Percentiles rank a stretch among this genome's conserved stretches.
Evolutionary conservation across 2,888 invertebrate species (phyloP).

Genomic region (Chrysolina haemoptera): DNA sequence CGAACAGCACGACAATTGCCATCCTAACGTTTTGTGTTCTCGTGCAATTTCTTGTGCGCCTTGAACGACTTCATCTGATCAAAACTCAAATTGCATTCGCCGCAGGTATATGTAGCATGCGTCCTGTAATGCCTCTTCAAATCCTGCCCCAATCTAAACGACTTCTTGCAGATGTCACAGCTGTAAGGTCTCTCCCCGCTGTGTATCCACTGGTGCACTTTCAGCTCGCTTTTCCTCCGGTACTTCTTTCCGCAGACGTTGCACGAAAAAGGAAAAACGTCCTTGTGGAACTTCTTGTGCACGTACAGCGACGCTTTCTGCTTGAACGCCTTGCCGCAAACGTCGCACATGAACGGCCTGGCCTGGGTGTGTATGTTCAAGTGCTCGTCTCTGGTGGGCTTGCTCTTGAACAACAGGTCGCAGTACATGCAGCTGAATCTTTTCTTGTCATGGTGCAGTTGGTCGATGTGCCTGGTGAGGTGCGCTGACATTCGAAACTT

Average conservation of each 20-base stretch:
- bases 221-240: constrained; percentile 72
- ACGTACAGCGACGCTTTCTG: constrained; percentile 69
- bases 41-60: constrained; percentile 7
- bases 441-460: constrained; percentile 70
- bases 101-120: constrained; percentile 61
- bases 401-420: constrained; percentile 70
- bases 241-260: constrained; percentile 73
- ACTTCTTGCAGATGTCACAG: constrained; percentile 71
- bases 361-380: constrained; percentile 69
- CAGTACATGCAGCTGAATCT: constrained; percentile 72
- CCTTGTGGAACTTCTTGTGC: constrained; percentile 56
- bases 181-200: constrained; percentile 72
- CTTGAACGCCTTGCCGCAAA: constrained; percentile 72
- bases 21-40: not conserved
- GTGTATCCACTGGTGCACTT: constrained; percentile 73
- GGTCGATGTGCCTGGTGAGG: constrained; percentile 72
- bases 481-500: constrained; percentile 71
- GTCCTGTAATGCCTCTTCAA: constrained; percentile 67
- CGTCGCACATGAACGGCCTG: constrained; percentile 72
- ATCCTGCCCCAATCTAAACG: constrained; percentile 70
- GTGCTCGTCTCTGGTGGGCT: constrained; percentile 72
- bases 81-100: constrained; percentile 15
- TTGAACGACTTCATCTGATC: constrained; percentile 8
- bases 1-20: too few species aligned
- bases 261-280: constrained; percentile 67